Base-by-base conservation (phyloP, 2,888 invertebrate species). In the Drosophila algonquin region DNA sequence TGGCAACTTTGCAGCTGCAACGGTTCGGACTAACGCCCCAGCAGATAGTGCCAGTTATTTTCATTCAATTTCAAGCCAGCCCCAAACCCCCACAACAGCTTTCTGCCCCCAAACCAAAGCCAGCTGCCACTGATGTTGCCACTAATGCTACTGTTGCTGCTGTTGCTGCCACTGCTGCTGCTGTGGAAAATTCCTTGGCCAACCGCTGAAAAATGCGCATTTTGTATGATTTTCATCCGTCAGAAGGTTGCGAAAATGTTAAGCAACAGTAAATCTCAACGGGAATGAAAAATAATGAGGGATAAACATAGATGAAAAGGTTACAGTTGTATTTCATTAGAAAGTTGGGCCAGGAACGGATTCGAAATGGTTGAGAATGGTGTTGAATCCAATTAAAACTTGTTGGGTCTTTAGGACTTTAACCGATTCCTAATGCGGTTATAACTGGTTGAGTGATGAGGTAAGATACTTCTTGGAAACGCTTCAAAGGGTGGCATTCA, bases 31-130 rank as follows among this genome's bases (percentile, higher is more conserved):
- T 56, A 65, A 67, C 68, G 65, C 65, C 54, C 65, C 65, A 67
- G 40, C n/a, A 40, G 67, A 82, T 67, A 75, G 57, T 63, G 69
- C 68, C 68, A 87, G 86, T 81, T 83, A 83, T 88, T 88, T 88
- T 86, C 89, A 74, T 88, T 86, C 80, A 88, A 88, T 83, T 83
- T 88, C 57, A 45, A 12, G 18, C 27, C 7, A 32, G 27, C 56
- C 9, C 32, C 27, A 7, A n/a, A 16, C 30, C 30, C 21, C 55
- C 44, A 56, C 58, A 60, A 30, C 44, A 45, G 18, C 16, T 12
- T 52, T 35, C 35, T 52, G 12, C 16, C 16, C 30, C 32, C 59
- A 16, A 58, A 40, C 7, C 7, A 40, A 40, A 1, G 40, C 7
- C 40, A n/a, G 40, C 40, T 40, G 14, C 35, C 12, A 1, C 12